Conservation (phyloP, 2,888 invertebrate genomes). For the Ormyrus rosae region DNA sequence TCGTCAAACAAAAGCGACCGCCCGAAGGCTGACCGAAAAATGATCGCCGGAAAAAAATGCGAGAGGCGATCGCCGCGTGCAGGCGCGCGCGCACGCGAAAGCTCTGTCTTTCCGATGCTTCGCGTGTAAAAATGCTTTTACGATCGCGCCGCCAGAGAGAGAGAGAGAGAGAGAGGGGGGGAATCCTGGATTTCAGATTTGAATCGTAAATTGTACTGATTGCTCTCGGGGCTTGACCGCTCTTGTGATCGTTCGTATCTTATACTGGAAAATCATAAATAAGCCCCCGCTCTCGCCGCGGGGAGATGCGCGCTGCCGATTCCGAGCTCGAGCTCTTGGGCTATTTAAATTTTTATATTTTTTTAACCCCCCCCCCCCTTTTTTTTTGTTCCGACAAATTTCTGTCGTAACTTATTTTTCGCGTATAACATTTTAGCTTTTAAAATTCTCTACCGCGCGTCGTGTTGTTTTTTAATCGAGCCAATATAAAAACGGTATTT, state of each 20-base stretch:
- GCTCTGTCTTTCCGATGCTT: neutral
- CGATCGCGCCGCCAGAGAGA: neutral
- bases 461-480: no score
- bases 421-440: no score
- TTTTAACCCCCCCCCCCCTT: no score
- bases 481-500: no score
- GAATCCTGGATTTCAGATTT: slow-evolving; percentile 33
- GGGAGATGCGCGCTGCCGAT: neutral
- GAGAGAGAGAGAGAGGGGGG: neutral
- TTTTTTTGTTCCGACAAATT: no score
- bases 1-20: slow-evolving; percentile 29
- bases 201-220: slow-evolving; percentile 44
- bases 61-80: no score
- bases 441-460: no score
- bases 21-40: slow-evolving; percentile 5
- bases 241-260: neutral
- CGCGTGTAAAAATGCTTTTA: slow-evolving; percentile 41
- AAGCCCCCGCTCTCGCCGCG: neutral
- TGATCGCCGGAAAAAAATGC: slow-evolving; percentile 29
- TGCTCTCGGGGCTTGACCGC: slow-evolving; percentile 21
- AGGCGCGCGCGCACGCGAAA: no score
- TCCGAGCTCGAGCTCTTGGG: neutral
- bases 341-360: no score
- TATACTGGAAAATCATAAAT: slow-evolving; percentile 23
- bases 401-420: no score